Evolutionary conservation across 2,888 invertebrate genomes (phyloP).

Genomic region (Philopedon plagiatum): DNA sequence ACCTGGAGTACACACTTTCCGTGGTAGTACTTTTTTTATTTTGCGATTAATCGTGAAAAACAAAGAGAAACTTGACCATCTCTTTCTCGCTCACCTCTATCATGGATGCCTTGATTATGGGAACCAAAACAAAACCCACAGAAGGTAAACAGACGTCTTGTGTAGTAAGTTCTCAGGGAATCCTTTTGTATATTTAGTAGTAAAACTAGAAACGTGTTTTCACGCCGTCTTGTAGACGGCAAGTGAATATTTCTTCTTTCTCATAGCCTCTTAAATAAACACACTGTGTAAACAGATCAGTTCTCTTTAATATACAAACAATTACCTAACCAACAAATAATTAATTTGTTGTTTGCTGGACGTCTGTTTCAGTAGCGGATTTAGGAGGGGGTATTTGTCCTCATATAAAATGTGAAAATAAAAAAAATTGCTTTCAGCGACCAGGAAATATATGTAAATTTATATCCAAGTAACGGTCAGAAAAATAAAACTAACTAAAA

Average conservation of each 20-base stretch:
- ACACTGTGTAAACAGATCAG: constrained; percentile 17
- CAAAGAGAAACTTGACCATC: too few relatives aligned
- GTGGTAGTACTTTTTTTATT: too few relatives aligned
- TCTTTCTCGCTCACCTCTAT: too few relatives aligned
- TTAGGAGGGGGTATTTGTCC: too few relatives aligned
- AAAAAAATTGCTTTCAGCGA: too few relatives aligned
- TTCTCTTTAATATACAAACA: constrained; percentile 26
- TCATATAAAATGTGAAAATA: too few relatives aligned
- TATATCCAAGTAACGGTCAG: too few relatives aligned
- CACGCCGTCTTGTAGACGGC: constrained; percentile 14
- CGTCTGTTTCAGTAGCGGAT: not conserved
- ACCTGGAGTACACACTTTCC: too few relatives aligned
- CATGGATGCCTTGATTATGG: constrained; percentile 19
- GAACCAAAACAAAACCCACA: constrained; percentile 13
- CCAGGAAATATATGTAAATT: too few relatives aligned
- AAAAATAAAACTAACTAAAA: too few relatives aligned
- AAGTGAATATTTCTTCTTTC: constrained; percentile 22
- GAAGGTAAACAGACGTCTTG: constrained; percentile 6
- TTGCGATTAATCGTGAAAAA: too few relatives aligned
- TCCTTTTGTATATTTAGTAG: constrained; percentile 29
- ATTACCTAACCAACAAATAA: not conserved
- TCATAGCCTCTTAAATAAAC: constrained; percentile 21
- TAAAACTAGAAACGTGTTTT: constrained; percentile 39
- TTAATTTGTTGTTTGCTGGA: not conserved
- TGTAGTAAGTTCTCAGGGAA: constrained; percentile 32